phyloP scores from a whole-genome alignment of 2,888 invertebrate genomes.

The Byasa hedistus region DNA sequence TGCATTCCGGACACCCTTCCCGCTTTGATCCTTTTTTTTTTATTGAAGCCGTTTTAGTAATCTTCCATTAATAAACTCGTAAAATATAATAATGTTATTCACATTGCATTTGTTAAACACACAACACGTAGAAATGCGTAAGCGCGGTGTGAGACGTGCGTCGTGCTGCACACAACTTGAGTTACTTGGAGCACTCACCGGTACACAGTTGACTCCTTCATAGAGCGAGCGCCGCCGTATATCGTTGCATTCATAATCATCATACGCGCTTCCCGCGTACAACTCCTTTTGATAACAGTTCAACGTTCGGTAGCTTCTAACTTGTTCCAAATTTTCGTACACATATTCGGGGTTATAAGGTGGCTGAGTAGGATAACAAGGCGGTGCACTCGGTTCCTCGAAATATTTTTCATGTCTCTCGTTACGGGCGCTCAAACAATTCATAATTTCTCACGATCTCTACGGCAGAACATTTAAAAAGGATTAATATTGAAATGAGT shows the following conservation, averaged over 20 bases:
- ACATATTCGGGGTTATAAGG: constrained; percentile 68
- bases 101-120: constrained; percentile 41
- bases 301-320: constrained; percentile 42
- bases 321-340: constrained; percentile 45
- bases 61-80: constrained; percentile 28
- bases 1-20: constrained; percentile 69
- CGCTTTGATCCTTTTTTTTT: constrained; percentile 57
- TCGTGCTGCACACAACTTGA: constrained; percentile 52
- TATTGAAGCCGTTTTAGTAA: constrained; percentile 26
- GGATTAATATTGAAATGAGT: neutral
- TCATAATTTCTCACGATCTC: constrained; percentile 50
- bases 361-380: constrained; percentile 61
- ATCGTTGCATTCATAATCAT: constrained; percentile 48
- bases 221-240: constrained; percentile 67
- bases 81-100: constrained; percentile 34
- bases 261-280: constrained; percentile 44
- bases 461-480: constrained; percentile 20
- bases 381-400: constrained; percentile 54
- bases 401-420: constrained; percentile 49
- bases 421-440: constrained; percentile 59
- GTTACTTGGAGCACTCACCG: constrained; percentile 72
- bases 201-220: constrained; percentile 71
- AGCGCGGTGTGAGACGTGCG: constrained; percentile 50
- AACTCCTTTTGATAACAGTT: constrained; percentile 45
- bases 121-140: constrained; percentile 46